Evolutionary conservation across 1,140 invertebrate genomes (phyloP).

Genomic region (Potamilus streckersoni): DNA sequence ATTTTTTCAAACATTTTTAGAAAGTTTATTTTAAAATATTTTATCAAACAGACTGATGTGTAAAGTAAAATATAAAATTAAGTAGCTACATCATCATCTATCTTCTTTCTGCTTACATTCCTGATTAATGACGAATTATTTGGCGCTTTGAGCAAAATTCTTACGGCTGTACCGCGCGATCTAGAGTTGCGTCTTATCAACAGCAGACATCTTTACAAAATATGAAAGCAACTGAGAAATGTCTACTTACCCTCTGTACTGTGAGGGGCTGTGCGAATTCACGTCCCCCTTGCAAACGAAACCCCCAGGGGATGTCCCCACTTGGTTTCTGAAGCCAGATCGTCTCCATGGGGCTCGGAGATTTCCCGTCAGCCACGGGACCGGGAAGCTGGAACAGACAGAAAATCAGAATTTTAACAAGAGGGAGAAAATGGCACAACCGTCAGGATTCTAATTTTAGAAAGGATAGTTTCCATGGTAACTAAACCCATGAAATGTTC

Average conservation of each 20-base stretch:
- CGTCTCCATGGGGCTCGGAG: constrained; percentile 50
- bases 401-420: constrained; percentile 25
- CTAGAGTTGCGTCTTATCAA: no score
- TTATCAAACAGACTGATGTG: no score
- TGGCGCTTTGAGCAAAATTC: no score
- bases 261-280: constrained; percentile 89
- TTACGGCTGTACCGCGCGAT: no score
- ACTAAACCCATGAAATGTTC: constrained; percentile 26
- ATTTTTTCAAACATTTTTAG: no score
- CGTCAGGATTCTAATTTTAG: constrained; percentile 38
- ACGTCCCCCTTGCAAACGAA: constrained; percentile 88
- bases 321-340: constrained; percentile 62
- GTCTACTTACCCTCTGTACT: constrained; percentile 85
- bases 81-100: no score
- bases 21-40: no score
- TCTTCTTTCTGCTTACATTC: no score
- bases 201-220: no score
- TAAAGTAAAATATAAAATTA: no score
- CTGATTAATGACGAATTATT: no score
- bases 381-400: constrained; percentile 26
- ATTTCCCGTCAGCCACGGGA: constrained; percentile 11
- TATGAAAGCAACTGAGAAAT: background rate
- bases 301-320: constrained; percentile 82
- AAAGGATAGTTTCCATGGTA: constrained; percentile 32
- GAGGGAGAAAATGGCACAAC: constrained; percentile 19